Base-by-base conservation (phyloP, 2,888 invertebrate species). In the Sinopyrophorus schimmeli region DNA sequence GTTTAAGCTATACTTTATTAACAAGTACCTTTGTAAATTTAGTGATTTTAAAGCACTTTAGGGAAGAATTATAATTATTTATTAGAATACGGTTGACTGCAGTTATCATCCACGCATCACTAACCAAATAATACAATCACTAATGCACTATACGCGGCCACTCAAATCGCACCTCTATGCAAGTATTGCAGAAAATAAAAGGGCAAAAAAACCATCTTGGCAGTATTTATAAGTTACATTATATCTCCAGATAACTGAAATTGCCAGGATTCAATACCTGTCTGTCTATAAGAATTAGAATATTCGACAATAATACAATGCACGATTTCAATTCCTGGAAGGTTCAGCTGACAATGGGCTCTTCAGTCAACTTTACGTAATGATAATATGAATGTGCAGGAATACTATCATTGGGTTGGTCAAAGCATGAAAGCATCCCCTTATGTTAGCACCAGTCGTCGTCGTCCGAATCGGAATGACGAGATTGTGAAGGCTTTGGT, bases 381-480 rank as follows among this genome's bases (percentile, higher is more conserved):
- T 26, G 37, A 43, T 27, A 12, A 27, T 26, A 38, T 17, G 30
- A 48, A 48, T 43, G 31, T 30, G 16, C 37, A 32, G 28, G 30
- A 24, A 42, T 18, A 21, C 34, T 15, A 21, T 47, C 26, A 27
- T 21, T 32, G 21, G 28, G 21, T 52, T 42, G 47, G 47, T 52
- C 47, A 38, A 38, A 37, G 37, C 32, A 38, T 42, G 37, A 24
- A 47, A 35, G 31, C 41, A 46, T 54, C 75, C 76, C 80, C 80
- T 75, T 77, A 77, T 81, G 86, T 84, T 86, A 89, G 87, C 88
- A 89, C 88, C 89, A 89, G 76, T 89, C 89, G 70, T 89, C 89
- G 69, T 89, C 89, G 71, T 89, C 89, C 54, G 89, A 88, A 77
- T 90, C 89, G 65, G 87, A 86, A 69, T 86, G 84, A 68, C 86